Base-by-base conservation (phyloP, 2,888 invertebrate species). In the Altica lythri region DNA sequence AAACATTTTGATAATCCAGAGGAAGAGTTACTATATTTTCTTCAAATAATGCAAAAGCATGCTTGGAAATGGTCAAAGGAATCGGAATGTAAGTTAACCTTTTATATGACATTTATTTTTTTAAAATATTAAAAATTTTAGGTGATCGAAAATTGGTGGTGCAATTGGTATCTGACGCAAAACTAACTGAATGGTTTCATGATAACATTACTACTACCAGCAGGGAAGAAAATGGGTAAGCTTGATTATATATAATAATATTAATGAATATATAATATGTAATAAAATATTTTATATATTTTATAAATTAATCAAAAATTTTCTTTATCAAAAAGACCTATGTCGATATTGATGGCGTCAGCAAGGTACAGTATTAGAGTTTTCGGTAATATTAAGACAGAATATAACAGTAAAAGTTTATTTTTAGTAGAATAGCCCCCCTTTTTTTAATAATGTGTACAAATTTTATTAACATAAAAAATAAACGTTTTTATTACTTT, bases 341-440 rank as follows among this genome's bases (percentile, higher is more conserved):
- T 93, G 83, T 90, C 90, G 79, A 90, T 89, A 83, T 88, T 92
- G 88, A 92, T 92, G 85, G 89, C 90, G 83, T 86, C 90, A 81
- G 88, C 92, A 86, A 93, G 93, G 93, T 93, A 93, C 86, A 81
- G 85, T 86, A 79, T 62, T 22, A 49, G 9, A 34, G 32, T 29
- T 40, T 19, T 43, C 14, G 12, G 14, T 48, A 38, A 12, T 37
- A 8, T 22, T 22, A 22, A n/a, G n/a, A n/a, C n/a, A n/a, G n/a
- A n/a, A n/a, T n/a, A n/a, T n/a, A n/a, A n/a, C n/a, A n/a, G n/a
- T n/a, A n/a, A n/a, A n/a, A n/a, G n/a, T n/a, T n/a, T n/a, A n/a
- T n/a, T n/a, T n/a, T n/a, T n/a, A n/a, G n/a, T n/a, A n/a, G n/a
- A n/a, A n/a, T n/a, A n/a, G n/a, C n/a, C n/a, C n/a, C n/a, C n/a